Conservation (phyloP, 2,888 invertebrate genomes). For the Cistogaster globosa region DNA sequence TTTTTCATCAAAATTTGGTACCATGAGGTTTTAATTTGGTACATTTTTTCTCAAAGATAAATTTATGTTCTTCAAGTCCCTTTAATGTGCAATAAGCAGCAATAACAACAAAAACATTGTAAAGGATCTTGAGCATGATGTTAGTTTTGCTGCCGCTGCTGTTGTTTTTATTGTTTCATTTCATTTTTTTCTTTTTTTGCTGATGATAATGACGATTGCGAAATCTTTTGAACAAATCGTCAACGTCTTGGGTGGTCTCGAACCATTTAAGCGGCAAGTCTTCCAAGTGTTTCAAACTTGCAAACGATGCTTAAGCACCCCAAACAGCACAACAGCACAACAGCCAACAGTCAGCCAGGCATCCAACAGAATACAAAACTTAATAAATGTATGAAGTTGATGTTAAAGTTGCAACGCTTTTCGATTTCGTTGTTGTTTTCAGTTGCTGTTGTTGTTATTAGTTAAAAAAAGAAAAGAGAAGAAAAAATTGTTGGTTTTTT, state of each 20-base stretch:
- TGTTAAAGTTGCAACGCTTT: constrained; percentile 60
- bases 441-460: constrained; percentile 20
- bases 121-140: constrained; percentile 52
- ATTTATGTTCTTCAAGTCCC: neutral
- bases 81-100: constrained; percentile 28
- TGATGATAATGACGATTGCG: constrained; percentile 65
- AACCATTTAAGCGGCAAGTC: constrained; percentile 80
- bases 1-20: no score
- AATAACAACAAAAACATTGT: constrained; percentile 33
- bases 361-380: constrained; percentile 56
- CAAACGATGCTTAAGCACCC: constrained; percentile 76
- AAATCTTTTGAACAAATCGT: constrained; percentile 71
- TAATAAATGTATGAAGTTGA: constrained; percentile 56
- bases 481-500: constrained; percentile 47
- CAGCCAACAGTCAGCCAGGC: constrained; percentile 40
- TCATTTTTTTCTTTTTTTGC: constrained; percentile 2
- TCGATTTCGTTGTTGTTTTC: constrained; percentile 47
- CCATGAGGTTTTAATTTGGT: neutral
- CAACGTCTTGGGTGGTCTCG: constrained; percentile 82
- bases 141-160: constrained; percentile 29
- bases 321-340: constrained; percentile 70
- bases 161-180: constrained; percentile 32
- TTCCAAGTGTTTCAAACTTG: constrained; percentile 80
- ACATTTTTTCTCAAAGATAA: neutral
- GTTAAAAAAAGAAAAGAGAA: neutral